phyloP scores from a whole-genome alignment of 2,113 vertebrate genomes.

The Hassar affinis region DNA sequence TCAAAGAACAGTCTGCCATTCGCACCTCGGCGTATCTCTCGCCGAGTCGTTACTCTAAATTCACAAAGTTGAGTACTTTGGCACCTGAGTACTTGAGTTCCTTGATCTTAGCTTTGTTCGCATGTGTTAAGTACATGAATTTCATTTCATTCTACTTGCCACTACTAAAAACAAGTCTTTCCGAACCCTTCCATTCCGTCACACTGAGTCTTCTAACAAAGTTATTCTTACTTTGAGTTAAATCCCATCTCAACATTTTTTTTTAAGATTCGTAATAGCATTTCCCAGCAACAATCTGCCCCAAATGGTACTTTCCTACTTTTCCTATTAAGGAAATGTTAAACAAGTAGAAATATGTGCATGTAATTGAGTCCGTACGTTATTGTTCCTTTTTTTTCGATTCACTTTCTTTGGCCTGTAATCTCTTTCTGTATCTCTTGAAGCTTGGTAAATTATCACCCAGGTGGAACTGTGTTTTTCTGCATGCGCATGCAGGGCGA shows the following conservation, averaged over 20 bases:
- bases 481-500: constrained; percentile 53
- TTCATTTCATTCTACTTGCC: background rate
- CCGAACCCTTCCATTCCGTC: background rate
- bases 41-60: background rate
- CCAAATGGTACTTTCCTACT: background rate
- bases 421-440: constrained; percentile 18
- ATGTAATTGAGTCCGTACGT: background rate
- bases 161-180: constrained; percentile 13
- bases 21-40: background rate
- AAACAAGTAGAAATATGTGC: background rate
- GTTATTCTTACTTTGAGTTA: constrained; percentile 7
- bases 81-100: background rate
- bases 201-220: background rate
- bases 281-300: background rate
- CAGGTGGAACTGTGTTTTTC: constrained; percentile 54
- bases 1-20: constrained; percentile 6
- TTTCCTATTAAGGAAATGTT: background rate
- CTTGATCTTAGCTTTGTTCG: constrained; percentile 9
- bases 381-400: background rate
- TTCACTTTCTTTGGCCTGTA: background rate
- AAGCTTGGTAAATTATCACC: constrained; percentile 50
- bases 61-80: background rate
- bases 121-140: background rate
- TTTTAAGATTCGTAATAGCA: background rate
- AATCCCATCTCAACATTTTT: background rate